phyloP scores from a whole-genome alignment of 1,140 invertebrate genomes.

The Pentalonia nigronervosa region DNA sequence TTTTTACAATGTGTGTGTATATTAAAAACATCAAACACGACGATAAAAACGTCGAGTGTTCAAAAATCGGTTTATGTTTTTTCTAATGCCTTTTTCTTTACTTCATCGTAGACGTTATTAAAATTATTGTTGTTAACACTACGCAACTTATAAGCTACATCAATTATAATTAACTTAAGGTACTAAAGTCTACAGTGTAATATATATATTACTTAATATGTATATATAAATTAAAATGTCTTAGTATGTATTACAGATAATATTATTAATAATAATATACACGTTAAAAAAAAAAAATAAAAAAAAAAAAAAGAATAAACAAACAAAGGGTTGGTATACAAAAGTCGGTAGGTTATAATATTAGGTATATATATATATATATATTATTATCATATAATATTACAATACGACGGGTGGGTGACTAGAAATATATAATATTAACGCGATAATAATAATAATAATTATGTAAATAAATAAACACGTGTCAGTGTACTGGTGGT shows the following conservation, averaged over 20 bases:
- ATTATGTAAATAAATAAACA: background rate
- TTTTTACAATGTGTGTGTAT: background rate
- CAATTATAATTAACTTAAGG: constrained; percentile 1
- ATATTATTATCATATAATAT: background rate
- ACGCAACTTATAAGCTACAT: background rate
- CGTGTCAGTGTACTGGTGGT: background rate
- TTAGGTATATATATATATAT: background rate
- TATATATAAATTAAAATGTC: constrained; percentile 19
- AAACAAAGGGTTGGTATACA: background rate
- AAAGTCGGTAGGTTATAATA: background rate
- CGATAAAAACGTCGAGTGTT: background rate
- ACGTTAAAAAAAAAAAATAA: background rate
- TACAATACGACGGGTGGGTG: background rate
- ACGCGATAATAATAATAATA: background rate
- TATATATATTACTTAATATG: background rate
- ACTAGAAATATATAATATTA: background rate
- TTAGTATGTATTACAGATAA: background rate
- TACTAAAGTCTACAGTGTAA: background rate
- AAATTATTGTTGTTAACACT: background rate
- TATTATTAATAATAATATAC: background rate
- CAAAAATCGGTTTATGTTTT: constrained; percentile 11
- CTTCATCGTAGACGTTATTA: background rate
- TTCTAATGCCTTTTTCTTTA: constrained; percentile 23
- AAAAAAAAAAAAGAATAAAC: background rate
- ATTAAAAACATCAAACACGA: background rate